Percentiles rank a stretch among this genome's conserved stretches.
Conservation (phyloP, 1,140 invertebrate species). For the Drosophila equinoxialis region DNA sequence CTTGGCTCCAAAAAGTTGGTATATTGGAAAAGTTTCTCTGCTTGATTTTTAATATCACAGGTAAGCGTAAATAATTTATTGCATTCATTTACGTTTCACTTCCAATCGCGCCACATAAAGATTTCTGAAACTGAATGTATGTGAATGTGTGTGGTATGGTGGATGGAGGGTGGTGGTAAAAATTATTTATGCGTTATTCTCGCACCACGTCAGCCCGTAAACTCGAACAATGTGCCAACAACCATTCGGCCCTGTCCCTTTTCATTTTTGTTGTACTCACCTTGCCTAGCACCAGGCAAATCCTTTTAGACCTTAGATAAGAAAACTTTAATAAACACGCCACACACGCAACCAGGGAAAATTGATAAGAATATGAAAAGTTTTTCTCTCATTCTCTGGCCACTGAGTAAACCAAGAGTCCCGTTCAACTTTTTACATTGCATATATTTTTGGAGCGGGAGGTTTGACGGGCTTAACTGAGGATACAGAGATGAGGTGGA, state of each 20-base stretch:
- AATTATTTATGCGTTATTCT: slow-evolving; percentile 71
- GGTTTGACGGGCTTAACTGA: neutral
- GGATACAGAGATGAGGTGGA: slow-evolving; percentile 17
- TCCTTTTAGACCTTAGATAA: slow-evolving; percentile 77
- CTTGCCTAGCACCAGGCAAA: slow-evolving; percentile 40
- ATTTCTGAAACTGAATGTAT: slow-evolving; percentile 42
- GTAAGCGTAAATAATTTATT: slow-evolving; percentile 82
- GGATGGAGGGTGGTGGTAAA: slow-evolving; percentile 26
- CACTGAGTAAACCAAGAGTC: slow-evolving; percentile 28
- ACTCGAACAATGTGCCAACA: slow-evolving; percentile 73
- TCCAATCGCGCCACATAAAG: slow-evolving; percentile 77
- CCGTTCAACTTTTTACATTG: slow-evolving; percentile 54
- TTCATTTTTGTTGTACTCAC: too few species aligned
- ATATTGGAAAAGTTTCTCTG: slow-evolving; percentile 81
- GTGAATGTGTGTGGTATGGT: neutral
- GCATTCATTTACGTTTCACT: slow-evolving; percentile 82
- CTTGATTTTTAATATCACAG: slow-evolving; percentile 82
- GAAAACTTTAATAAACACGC: slow-evolving; percentile 79
- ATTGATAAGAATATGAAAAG: slow-evolving; percentile 80
- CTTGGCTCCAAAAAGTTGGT: slow-evolving; percentile 71
- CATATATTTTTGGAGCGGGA: slow-evolving; percentile 25
- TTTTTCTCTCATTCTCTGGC: slow-evolving; percentile 46
- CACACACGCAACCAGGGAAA: slow-evolving; percentile 76
- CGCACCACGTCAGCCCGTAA: slow-evolving; percentile 35
- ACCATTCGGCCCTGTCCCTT: slow-evolving; percentile 43